Evolutionary conservation across 2,113 vertebrate species (phyloP).

Genomic region (Nibea coibor): DNA sequence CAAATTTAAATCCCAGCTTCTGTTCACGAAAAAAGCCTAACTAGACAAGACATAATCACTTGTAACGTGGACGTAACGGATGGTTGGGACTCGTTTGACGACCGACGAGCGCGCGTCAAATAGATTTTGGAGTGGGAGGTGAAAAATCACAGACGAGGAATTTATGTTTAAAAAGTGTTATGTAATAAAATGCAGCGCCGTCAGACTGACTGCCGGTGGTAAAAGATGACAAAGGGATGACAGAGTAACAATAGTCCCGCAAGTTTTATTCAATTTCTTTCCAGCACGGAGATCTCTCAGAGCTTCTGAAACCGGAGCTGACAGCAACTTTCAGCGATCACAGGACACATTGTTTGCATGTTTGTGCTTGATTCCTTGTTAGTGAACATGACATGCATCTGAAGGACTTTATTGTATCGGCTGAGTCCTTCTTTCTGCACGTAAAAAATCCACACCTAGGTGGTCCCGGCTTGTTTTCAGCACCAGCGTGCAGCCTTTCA

Average conservation of each 20-base stretch:
- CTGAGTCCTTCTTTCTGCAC: neutral
- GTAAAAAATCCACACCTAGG: neutral
- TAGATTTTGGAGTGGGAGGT: neutral
- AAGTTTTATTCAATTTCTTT: conserved; percentile 21
- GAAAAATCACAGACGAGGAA: neutral
- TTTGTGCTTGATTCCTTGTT: conserved; percentile 11
- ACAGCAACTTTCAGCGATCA: conserved; percentile 28
- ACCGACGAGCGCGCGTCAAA: neutral
- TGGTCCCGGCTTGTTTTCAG: neutral
- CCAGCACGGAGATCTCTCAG: neutral
- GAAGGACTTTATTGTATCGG: conserved; percentile 1
- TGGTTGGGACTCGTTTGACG: neutral
- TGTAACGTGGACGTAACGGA: neutral
- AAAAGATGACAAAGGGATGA: conserved; percentile 36
- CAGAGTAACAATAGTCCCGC: conserved; percentile 25
- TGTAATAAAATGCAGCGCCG: conserved; percentile 25
- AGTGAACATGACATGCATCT: conserved; percentile 13
- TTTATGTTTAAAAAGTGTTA: conserved; percentile 10
- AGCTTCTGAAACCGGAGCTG: conserved; percentile 35
- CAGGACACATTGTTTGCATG: conserved; percentile 12
- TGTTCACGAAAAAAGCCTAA: neutral
- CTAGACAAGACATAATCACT: neutral
- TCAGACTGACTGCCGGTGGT: conserved; percentile 11
- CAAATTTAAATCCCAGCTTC: no score
- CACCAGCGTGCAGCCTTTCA: neutral